phyloP scores from a whole-genome alignment of 2,888 invertebrate species.

The Campopleginae sp. region DNA sequence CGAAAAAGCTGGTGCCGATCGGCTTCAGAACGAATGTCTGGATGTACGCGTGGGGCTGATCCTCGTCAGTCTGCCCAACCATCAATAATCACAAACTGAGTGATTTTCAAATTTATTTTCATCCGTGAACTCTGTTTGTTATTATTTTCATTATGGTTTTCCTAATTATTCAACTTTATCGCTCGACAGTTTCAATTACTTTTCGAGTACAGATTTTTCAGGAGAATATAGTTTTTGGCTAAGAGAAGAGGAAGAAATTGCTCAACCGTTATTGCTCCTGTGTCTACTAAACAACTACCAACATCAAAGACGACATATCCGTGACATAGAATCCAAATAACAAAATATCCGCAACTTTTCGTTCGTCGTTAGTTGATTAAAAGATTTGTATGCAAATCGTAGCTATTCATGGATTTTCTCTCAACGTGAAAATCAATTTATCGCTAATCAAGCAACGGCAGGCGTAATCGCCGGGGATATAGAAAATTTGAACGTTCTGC shows the following conservation, averaged over 20 bases:
- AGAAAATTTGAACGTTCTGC: background rate
- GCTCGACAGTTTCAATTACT: background rate
- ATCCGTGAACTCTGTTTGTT: conserved; percentile 70
- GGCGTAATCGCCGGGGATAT: background rate
- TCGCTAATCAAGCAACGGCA: background rate
- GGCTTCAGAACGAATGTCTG: conserved; percentile 98
- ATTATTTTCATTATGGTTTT: conserved; percentile 71
- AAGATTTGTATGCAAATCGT: background rate
- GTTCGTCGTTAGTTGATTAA: background rate
- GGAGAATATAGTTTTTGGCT: background rate
- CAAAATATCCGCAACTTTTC: background rate
- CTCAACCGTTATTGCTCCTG: background rate
- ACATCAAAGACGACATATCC: background rate
- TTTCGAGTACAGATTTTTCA: background rate
- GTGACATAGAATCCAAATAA: background rate
- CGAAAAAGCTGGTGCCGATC: conserved; percentile 94
- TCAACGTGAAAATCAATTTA: background rate
- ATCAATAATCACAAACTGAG: conserved; percentile 82
- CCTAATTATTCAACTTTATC: background rate
- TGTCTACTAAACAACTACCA: background rate
- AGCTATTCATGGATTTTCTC: background rate
- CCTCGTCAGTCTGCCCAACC: conserved; percentile 94
- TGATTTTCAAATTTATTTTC: conserved; percentile 35
- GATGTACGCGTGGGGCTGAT: conserved; percentile 96
- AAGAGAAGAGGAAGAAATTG: background rate